These are phyloP conservation scores for Avahi laniger DNA, from an alignment of 2,797 vertebrate genomes.

Conservation along the genomic window DNA sequence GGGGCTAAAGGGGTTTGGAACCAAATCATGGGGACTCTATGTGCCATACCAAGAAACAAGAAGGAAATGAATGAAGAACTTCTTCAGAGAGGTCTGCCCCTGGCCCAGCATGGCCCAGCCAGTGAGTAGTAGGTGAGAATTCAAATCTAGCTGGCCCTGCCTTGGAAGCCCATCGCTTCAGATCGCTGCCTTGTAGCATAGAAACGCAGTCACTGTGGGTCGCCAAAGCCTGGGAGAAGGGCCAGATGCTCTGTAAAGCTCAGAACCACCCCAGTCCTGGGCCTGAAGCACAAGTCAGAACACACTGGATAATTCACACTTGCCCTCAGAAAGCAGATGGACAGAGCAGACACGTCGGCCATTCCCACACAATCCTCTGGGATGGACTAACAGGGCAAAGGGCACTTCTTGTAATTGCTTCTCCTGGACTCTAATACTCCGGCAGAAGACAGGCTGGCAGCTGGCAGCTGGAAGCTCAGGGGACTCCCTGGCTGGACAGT, in stretches of 20 bases:
- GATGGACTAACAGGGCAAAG: background rate
- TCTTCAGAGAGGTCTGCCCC: background rate
- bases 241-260: too few relatives aligned
- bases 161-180: background rate
- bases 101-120: fast-evolving
- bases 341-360: too few relatives aligned
- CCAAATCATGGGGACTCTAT: background rate
- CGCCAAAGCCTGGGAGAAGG: background rate
- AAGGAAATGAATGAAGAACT: background rate
- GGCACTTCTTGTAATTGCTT: background rate
- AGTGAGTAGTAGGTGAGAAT: background rate
- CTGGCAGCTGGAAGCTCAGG: background rate
- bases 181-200: fast-evolving
- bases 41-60: background rate
- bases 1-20: fast-evolving
- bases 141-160: background rate
- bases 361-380: background rate
- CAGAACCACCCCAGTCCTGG: background rate
- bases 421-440: background rate
- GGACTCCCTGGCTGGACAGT: background rate
- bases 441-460: background rate
- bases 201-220: background rate
- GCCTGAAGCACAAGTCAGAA: background rate
- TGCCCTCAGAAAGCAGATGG: background rate
- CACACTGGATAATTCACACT: background rate